Conservation (phyloP, 2,113 vertebrate species). For the Burhinus bistriatus region DNA sequence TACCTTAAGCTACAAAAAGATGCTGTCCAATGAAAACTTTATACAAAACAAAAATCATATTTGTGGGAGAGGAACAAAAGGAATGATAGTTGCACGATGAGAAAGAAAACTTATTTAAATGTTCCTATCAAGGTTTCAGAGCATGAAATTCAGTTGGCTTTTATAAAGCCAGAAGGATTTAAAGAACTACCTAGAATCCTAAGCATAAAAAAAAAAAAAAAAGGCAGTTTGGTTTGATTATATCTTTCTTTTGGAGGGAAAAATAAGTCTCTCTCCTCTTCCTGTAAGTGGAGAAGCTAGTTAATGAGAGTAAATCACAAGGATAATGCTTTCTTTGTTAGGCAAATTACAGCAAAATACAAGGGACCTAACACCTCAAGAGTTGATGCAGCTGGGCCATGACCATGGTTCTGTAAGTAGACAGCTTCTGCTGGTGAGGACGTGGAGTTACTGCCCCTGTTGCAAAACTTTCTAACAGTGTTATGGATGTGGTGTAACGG, state of each 20-base stretch:
- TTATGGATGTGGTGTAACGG: accelerated
- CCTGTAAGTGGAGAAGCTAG: not conserved
- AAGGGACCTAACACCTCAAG: not conserved
- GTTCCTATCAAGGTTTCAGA: not conserved
- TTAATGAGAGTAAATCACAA: not conserved
- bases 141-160: not conserved
- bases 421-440: not conserved
- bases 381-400: not conserved
- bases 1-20: not conserved
- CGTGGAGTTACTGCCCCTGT: not conserved
- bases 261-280: not conserved
- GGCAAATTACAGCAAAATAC: not conserved
- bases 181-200: not conserved
- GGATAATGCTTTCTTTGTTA: not conserved
- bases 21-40: not conserved
- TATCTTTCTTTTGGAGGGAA: not conserved
- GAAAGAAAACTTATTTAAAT: not conserved
- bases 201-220: not conserved
- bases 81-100: not conserved
- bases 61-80: not conserved
- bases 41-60: not conserved
- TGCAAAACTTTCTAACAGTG: not conserved
- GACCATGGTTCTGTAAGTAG: not conserved
- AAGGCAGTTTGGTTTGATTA: not conserved
- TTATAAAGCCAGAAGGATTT: not conserved